phyloP scores from a whole-genome alignment of 2,888 invertebrate species.

The Encarsia formosa region DNA sequence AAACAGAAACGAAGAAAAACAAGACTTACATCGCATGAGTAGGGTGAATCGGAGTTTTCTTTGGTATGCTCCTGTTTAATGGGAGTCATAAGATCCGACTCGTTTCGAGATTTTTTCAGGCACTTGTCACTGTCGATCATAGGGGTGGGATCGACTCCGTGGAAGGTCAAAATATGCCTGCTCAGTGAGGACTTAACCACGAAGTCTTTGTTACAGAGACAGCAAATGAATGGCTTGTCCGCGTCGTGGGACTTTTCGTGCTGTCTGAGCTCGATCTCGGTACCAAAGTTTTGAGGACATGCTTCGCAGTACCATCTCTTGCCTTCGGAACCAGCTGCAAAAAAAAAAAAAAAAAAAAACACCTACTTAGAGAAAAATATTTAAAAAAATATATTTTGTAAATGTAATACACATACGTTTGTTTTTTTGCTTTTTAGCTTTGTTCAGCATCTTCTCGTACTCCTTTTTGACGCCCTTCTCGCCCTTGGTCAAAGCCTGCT shows the following conservation, averaged over 20 bases:
- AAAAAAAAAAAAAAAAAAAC: no score
- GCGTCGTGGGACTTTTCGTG: slow-evolving; percentile 44
- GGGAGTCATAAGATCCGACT: slow-evolving; percentile 27
- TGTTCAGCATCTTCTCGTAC: slow-evolving; percentile 43
- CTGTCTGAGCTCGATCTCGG: slow-evolving; percentile 40
- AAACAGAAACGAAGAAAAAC: not conserved
- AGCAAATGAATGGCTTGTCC: slow-evolving; percentile 52
- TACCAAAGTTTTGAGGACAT: slow-evolving; percentile 42
- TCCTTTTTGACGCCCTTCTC: slow-evolving; percentile 41
- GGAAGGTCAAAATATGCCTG: slow-evolving; percentile 54
- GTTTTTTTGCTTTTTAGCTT: slow-evolving; percentile 43
- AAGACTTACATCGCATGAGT: slow-evolving; percentile 31
- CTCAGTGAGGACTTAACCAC: slow-evolving; percentile 52
- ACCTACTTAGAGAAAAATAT: no score
- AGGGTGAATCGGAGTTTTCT: slow-evolving; percentile 32
- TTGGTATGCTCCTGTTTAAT: slow-evolving; percentile 40
- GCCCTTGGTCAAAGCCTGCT: slow-evolving; percentile 46
- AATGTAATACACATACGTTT: no score
- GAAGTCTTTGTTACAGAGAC: slow-evolving; percentile 55
- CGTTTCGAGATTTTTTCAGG: slow-evolving; percentile 37
- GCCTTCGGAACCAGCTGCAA: slow-evolving; percentile 22
- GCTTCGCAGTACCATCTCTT: slow-evolving; percentile 46
- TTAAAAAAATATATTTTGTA: not conserved
- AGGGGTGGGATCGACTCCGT: slow-evolving; percentile 54
- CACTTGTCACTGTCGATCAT: slow-evolving; percentile 45